Evolutionary conservation across 2,797 vertebrate species (phyloP).

Genomic region (Anguilla marmorata): DNA sequence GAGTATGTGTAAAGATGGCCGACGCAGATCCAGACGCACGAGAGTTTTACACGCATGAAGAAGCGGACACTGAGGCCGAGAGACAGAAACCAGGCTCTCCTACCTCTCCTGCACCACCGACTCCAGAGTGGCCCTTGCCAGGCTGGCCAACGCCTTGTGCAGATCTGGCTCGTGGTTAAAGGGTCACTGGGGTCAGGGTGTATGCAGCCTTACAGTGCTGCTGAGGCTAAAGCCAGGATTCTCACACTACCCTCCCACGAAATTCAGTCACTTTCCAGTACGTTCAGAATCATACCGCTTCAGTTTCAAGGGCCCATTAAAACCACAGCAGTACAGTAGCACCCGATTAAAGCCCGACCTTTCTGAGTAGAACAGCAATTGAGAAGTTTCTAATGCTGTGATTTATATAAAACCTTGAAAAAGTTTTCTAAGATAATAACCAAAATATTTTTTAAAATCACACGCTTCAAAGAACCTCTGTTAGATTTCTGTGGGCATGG

Average conservation of each 20-base stretch:
- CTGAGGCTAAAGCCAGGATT: not conserved
- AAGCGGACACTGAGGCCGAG: not conserved
- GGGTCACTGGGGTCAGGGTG: slow-evolving; percentile 38
- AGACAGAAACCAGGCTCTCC: slow-evolving; percentile 28
- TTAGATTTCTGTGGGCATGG: not conserved
- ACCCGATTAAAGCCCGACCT: not conserved
- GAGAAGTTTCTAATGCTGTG: not conserved
- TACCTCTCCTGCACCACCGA: slow-evolving; percentile 91
- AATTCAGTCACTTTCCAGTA: not conserved
- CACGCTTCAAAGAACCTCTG: too few species aligned
- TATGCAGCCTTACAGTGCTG: not conserved
- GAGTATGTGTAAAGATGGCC: not conserved
- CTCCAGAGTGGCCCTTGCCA: slow-evolving; percentile 85
- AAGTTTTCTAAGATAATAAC: too few species aligned
- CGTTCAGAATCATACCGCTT: not conserved
- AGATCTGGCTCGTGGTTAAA: slow-evolving; percentile 77
- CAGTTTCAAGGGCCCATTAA: not conserved
- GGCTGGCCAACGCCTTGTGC: slow-evolving; percentile 81
- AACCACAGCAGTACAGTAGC: not conserved
- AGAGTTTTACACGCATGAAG: not conserved
- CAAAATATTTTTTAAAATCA: too few species aligned
- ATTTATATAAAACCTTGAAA: too few species aligned
- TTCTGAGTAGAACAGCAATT: not conserved
- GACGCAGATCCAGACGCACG: not conserved
- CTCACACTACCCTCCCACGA: not conserved